phyloP scores from a whole-genome alignment of 1,140 invertebrate genomes.

The Ridgeia piscesae region DNA sequence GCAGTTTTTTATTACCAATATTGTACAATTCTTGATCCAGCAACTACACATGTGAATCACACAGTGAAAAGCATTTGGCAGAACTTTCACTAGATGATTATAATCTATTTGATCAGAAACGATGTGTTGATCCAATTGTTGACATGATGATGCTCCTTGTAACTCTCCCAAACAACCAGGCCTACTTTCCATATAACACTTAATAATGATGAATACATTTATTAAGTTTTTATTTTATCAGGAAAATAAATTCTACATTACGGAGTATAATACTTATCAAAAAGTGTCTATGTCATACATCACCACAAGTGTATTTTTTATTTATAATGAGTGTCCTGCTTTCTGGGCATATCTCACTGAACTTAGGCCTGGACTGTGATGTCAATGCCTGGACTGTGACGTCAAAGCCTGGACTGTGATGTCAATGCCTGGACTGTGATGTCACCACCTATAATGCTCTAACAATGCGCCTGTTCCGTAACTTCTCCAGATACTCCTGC shows the following conservation, averaged over 20 bases:
- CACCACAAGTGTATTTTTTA: neutral
- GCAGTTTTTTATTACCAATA: neutral
- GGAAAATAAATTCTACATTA: neutral
- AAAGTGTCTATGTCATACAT: neutral
- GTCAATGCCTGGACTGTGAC: neutral
- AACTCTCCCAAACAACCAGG: neutral
- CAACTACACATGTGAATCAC: neutral
- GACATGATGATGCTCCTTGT: neutral
- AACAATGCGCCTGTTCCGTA: neutral
- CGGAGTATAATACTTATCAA: neutral
- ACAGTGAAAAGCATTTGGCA: neutral
- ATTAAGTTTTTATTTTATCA: neutral
- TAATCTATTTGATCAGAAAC: neutral
- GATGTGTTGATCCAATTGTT: neutral
- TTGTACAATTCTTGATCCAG: neutral
- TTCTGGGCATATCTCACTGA: neutral
- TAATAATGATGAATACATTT: too few relatives aligned
- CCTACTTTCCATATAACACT: too few relatives aligned
- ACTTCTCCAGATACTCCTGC: conserved; percentile 40
- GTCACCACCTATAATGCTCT: neutral
- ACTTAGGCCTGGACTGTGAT: too few relatives aligned
- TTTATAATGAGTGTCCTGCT: neutral
- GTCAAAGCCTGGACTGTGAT: too few relatives aligned
- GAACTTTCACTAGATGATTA: neutral
- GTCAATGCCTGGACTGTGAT: neutral